These are phyloP conservation scores for Danionella dracula DNA, from an alignment of 2,797 vertebrate genomes.

Conservation along the genomic window DNA sequence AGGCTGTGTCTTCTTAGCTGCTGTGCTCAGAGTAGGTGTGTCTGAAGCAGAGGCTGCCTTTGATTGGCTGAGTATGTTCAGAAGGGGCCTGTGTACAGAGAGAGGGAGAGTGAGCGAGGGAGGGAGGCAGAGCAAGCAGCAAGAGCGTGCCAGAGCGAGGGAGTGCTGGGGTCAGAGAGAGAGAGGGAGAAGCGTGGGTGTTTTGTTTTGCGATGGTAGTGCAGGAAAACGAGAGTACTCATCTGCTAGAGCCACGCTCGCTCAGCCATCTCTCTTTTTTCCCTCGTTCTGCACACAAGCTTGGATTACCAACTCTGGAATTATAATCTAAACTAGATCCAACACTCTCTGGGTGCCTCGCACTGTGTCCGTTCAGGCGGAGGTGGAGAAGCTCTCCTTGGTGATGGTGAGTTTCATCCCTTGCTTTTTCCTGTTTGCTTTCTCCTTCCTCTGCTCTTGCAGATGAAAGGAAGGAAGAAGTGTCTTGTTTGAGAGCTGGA, in stretches of 20 bases:
- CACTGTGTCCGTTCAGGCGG: background rate
- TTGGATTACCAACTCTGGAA: slow-evolving; percentile 36
- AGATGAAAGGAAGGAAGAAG: background rate
- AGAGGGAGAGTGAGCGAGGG: too few species aligned
- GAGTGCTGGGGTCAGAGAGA: slow-evolving; percentile 67
- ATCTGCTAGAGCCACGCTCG: slow-evolving; percentile 60
- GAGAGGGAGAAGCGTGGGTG: slow-evolving; percentile 74
- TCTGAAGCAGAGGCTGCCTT: too few species aligned
- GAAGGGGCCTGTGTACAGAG: slow-evolving; percentile 62
- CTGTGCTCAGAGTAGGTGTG: slow-evolving; percentile 70
- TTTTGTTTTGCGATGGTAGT: slow-evolving; percentile 81
- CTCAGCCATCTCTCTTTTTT: slow-evolving; percentile 19
- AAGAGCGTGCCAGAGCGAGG: slow-evolving; percentile 49
- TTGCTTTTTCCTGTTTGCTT: background rate
- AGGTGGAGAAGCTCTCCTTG: slow-evolving; percentile 37
- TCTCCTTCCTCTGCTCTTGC: background rate
- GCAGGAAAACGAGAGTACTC: slow-evolving; percentile 63
- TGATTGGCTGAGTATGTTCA: slow-evolving; percentile 20
- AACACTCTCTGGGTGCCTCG: background rate
- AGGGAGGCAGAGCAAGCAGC: slow-evolving; percentile 44
- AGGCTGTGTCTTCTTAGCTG: slow-evolving; percentile 47
- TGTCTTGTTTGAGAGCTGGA: background rate
- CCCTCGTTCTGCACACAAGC: slow-evolving; percentile 5
- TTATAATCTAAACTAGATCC: background rate
- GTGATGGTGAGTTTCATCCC: slow-evolving; percentile 46